These are phyloP conservation scores for Nixonia krombeini DNA, from an alignment of 1,140 invertebrate species.

Conservation along the genomic window DNA sequence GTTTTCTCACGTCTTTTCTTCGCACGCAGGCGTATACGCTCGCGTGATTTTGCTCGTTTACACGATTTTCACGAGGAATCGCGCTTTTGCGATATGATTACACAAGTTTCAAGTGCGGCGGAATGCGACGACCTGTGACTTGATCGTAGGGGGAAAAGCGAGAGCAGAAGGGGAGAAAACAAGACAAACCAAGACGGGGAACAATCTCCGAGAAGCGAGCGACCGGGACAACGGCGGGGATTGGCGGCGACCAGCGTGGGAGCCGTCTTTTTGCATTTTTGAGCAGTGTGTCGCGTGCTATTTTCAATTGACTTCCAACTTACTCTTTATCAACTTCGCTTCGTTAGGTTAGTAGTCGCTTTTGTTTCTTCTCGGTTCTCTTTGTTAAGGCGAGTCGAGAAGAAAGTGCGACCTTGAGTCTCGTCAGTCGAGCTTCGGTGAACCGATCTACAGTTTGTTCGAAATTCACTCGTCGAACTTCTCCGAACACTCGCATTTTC, in stretches of 20 bases:
- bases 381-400: conserved; percentile 35
- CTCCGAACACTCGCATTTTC: too few relatives aligned
- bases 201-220: background rate
- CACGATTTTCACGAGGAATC: too few relatives aligned
- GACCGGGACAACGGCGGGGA: conserved; percentile 22
- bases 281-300: conserved; percentile 66
- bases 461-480: too few relatives aligned
- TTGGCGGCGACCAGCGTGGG: conserved; percentile 55
- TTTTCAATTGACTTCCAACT: conserved; percentile 62
- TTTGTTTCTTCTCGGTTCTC: conserved; percentile 5
- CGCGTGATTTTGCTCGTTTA: too few relatives aligned
- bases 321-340: conserved; percentile 62
- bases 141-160: too few relatives aligned
- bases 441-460: too few relatives aligned
- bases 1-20: background rate
- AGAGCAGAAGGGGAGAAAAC: too few relatives aligned
- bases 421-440: too few relatives aligned
- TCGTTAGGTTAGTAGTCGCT: conserved; percentile 58
- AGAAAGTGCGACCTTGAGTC: conserved; percentile 42
- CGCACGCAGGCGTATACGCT: background rate
- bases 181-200: too few relatives aligned
- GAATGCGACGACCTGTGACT: too few relatives aligned
- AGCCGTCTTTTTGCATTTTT: conserved; percentile 64
- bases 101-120: too few relatives aligned
- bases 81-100: too few relatives aligned